These are phyloP conservation scores for Mantis religiosa DNA, from an alignment of 2,888 invertebrate species.

Conservation along the genomic window DNA sequence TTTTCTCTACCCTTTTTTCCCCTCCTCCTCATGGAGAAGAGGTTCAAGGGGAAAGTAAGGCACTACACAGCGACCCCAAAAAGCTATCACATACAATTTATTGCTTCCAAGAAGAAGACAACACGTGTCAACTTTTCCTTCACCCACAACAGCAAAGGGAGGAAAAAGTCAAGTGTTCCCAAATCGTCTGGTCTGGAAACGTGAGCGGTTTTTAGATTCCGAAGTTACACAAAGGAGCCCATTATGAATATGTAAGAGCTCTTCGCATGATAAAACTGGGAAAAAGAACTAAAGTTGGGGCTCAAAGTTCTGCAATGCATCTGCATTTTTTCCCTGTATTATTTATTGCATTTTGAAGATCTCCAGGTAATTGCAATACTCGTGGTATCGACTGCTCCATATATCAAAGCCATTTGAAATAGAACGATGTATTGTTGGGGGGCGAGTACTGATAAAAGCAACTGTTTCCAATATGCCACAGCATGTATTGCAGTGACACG, in stretches of 20 bases:
- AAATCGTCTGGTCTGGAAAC: neutral
- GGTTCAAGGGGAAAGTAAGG: neutral
- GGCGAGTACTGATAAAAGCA: too few species aligned
- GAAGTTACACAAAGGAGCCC: neutral
- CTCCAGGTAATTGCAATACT: too few species aligned
- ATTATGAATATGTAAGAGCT: neutral
- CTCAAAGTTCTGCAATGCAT: neutral
- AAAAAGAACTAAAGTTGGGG: neutral
- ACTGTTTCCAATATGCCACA: too few species aligned
- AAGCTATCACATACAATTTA: neutral
- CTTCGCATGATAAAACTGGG: neutral
- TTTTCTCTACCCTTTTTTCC: neutral
- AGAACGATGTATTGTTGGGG: too few species aligned
- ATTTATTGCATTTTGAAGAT: too few species aligned
- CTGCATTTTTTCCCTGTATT: neutral
- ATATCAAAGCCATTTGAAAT: too few species aligned
- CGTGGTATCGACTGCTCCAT: too few species aligned
- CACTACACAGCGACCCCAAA: neutral
- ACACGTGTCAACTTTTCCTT: neutral
- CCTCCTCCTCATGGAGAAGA: neutral
- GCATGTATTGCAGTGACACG: too few species aligned
- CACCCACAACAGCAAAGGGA: neutral
- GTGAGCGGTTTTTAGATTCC: neutral
- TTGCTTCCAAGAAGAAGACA: neutral
- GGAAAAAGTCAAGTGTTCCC: neutral